Evolutionary conservation across 1,140 invertebrate genomes (phyloP).

Genomic region (Manduca sexta): DNA sequence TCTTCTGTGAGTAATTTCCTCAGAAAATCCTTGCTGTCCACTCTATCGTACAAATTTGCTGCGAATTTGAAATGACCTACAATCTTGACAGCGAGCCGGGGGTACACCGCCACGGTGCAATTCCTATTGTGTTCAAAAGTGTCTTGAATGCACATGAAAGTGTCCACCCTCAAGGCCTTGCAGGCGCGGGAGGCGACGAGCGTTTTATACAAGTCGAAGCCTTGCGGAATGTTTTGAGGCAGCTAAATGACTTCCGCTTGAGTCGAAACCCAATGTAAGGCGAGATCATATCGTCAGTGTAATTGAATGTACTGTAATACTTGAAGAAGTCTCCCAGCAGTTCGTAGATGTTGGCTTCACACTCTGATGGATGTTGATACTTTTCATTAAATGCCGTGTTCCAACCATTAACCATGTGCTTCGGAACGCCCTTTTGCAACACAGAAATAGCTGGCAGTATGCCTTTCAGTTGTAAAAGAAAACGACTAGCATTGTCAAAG

Average conservation of each 20-base stretch:
- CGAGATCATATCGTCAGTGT: constrained; percentile 68
- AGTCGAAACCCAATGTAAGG: constrained; percentile 70
- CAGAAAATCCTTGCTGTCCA: constrained; percentile 14
- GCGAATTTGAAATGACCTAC: constrained; percentile 20
- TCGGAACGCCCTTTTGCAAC: constrained; percentile 23
- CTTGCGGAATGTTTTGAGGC: constrained; percentile 36
- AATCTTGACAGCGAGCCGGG: constrained; percentile 25
- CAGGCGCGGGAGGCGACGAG: constrained; percentile 36
- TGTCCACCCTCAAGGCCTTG: constrained; percentile 44
- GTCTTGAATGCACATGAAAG: constrained; percentile 76
- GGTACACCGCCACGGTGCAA: constrained; percentile 46
- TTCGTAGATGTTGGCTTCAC: constrained; percentile 43
- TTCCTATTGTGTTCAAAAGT: constrained; percentile 77
- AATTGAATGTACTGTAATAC: constrained; percentile 74
- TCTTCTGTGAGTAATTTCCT: constrained; percentile 1
- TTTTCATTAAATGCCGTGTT: constrained; percentile 30
- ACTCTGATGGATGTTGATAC: constrained; percentile 3
- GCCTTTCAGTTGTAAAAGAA: constrained; percentile 76
- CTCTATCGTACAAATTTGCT: constrained; percentile 13
- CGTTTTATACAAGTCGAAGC: constrained; percentile 61
- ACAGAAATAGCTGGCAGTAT: constrained; percentile 34
- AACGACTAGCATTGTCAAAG: constrained; percentile 74
- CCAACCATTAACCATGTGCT: constrained; percentile 35
- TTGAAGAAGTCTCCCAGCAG: constrained; percentile 76
- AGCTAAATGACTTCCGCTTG: constrained; percentile 53